These are phyloP conservation scores for Ammodytes dubius DNA, from an alignment of 2,113 vertebrate genomes.

Conservation along the genomic window DNA sequence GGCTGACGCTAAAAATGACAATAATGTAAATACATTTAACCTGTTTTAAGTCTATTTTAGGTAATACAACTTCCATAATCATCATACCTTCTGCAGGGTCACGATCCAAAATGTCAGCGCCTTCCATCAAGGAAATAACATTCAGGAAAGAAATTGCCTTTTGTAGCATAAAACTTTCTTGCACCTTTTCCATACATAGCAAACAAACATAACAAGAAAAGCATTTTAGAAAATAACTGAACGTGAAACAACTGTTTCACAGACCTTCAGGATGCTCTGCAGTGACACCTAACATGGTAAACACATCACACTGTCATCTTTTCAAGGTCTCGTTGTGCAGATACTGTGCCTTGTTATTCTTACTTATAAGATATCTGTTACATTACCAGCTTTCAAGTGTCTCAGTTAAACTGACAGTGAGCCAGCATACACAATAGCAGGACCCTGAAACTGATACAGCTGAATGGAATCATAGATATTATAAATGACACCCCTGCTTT, in stretches of 20 bases:
- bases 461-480: not conserved
- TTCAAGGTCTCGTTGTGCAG: too few species aligned
- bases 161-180: not conserved
- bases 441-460: not conserved
- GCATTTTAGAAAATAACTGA: conserved; percentile 22
- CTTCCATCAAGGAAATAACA: not conserved
- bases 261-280: not conserved
- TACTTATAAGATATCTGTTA: not conserved
- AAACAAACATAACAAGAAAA: not conserved
- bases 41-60: not conserved
- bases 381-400: not conserved
- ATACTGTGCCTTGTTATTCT: not conserved
- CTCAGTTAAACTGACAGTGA: too few species aligned
- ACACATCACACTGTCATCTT: not conserved
- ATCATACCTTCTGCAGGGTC: not conserved
- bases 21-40: not conserved
- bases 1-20: not conserved
- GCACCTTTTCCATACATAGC: not conserved
- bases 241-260: conserved; percentile 10
- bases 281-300: not conserved
- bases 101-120: not conserved
- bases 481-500: too few species aligned
- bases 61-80: not conserved
- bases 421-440: too few species aligned
- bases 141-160: not conserved